These are phyloP conservation scores for Panthera leo DNA, from an alignment of 2,113 vertebrate genomes.

Conservation along the genomic window DNA sequence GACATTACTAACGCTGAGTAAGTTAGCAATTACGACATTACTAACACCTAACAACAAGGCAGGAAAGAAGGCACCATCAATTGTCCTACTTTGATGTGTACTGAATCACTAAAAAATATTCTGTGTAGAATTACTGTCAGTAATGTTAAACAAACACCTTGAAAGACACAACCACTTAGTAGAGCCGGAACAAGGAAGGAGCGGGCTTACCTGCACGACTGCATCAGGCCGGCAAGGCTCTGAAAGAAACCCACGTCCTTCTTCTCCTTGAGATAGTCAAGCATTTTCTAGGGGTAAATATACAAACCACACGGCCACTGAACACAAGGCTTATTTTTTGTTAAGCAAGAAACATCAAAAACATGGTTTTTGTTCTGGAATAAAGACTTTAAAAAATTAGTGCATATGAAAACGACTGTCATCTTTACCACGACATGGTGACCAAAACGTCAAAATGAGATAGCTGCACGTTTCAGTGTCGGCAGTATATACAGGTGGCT, in stretches of 20 bases:
- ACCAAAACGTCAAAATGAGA: neutral
- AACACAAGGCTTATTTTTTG: neutral
- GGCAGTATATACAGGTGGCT: no score
- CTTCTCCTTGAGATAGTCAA: constrained; percentile 97
- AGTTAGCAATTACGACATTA: neutral
- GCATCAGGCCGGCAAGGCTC: constrained; percentile 97
- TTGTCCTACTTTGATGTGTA: neutral
- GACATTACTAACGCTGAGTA: neutral
- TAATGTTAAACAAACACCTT: neutral
- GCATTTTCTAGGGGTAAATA: constrained; percentile 93
- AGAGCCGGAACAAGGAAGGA: neutral
- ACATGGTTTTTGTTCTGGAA: neutral
- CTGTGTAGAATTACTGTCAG: neutral
- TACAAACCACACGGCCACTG: constrained; percentile 48
- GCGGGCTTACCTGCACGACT: constrained; percentile 93
- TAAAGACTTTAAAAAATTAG: neutral
- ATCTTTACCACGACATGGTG: neutral
- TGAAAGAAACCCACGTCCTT: constrained; percentile 99
- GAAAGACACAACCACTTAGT: neutral
- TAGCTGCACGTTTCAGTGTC: rapidly evolving
- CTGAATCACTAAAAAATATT: neutral
- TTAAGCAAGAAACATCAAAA: neutral
- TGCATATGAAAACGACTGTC: neutral
- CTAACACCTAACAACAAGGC: neutral
- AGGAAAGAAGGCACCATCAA: neutral